Evolutionary conservation across 2,888 invertebrate species (phyloP).

Genomic region (Pristionchus maxplancki): DNA sequence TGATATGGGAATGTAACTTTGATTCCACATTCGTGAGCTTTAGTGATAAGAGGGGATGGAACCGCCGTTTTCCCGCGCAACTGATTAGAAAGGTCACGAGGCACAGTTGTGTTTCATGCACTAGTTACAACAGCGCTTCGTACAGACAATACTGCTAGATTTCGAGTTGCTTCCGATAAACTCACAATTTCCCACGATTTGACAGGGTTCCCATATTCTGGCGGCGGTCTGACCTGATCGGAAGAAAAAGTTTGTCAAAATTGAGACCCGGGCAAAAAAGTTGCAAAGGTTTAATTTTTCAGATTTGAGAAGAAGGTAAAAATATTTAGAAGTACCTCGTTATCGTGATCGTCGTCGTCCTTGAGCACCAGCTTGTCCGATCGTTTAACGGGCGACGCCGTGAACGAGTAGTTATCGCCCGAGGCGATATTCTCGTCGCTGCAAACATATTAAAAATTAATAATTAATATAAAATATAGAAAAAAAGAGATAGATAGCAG

Average conservation of each 20-base stretch:
- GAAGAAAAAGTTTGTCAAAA: too few relatives aligned
- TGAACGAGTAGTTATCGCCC: background rate
- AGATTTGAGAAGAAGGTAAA: too few relatives aligned
- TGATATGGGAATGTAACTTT: too few relatives aligned
- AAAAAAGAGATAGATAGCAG: background rate
- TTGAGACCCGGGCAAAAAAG: too few relatives aligned
- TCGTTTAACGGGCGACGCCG: background rate
- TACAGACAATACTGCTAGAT: too few relatives aligned
- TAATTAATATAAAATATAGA: background rate
- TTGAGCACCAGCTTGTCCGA: background rate
- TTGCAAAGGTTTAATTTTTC: too few relatives aligned
- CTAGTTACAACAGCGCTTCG: too few relatives aligned
- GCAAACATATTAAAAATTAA: background rate
- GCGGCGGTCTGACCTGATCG: too few relatives aligned
- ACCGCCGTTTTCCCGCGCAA: background rate
- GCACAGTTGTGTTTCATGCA: too few relatives aligned
- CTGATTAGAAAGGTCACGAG: background rate
- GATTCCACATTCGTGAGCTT: background rate
- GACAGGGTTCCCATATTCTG: too few relatives aligned
- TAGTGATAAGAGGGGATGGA: background rate
- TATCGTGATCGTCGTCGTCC: background rate
- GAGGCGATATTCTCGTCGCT: background rate
- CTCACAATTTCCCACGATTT: too few relatives aligned
- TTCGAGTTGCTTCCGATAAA: too few relatives aligned
- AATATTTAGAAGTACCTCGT: background rate